Conservation (phyloP, 2,797 vertebrate species). For the Cygnus olor region DNA sequence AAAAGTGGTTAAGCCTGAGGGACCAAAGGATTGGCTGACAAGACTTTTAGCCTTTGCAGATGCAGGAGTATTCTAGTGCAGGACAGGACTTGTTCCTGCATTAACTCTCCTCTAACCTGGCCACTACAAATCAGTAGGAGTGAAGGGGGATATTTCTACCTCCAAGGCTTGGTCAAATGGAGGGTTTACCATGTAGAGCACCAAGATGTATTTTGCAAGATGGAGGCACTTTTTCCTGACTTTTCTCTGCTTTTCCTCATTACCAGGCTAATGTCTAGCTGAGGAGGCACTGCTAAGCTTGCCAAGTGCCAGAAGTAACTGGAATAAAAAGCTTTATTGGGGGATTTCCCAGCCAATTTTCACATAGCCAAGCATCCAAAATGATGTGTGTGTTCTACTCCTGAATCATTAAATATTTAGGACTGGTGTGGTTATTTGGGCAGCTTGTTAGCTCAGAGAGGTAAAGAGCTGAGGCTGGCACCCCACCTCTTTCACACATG, state of each 20-base stretch:
- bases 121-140: background rate
- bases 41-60: background rate
- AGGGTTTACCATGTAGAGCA: background rate
- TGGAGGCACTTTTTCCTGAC: background rate
- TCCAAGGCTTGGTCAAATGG: background rate
- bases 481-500: background rate
- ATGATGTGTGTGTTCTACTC: background rate
- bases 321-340: background rate
- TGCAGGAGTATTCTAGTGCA: constrained; percentile 5
- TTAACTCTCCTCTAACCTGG: background rate
- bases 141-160: background rate
- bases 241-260: background rate
- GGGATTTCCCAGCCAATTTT: constrained; percentile 55
- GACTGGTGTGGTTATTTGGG: background rate
- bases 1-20: background rate
- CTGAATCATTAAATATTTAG: constrained; percentile 1
- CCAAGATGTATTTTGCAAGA: background rate
- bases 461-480: background rate
- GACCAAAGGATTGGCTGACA: background rate
- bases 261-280: background rate
- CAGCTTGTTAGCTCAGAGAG: background rate
- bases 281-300: background rate
- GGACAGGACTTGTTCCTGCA: constrained; percentile 37
- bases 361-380: background rate
- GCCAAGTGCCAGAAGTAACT: constrained; percentile 31